These are phyloP conservation scores for Trichacis sp. DNA, from an alignment of 2,888 invertebrate species.

Conservation along the genomic window DNA sequence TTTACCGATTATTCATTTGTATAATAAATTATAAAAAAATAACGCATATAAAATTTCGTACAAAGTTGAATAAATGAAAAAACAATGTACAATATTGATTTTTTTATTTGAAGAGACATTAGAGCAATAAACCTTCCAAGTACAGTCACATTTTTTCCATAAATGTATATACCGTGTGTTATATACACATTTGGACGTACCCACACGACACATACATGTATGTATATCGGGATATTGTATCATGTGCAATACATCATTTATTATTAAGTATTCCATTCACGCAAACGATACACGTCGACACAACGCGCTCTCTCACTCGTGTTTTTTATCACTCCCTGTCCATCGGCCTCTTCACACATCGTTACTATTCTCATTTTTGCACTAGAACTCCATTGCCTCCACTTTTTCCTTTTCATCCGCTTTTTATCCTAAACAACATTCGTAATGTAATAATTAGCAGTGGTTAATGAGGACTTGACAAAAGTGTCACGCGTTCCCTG, in stretches of 20 bases:
- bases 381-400: neutral
- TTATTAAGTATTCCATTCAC: conserved; percentile 57
- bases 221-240: conserved; percentile 54
- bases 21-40: neutral
- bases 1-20: neutral
- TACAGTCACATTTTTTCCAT: conserved; percentile 59
- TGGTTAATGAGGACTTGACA: neutral
- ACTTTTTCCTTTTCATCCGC: neutral
- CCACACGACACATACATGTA: conserved; percentile 49
- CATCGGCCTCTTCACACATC: neutral
- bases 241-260: conserved; percentile 61
- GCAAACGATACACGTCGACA: conserved; percentile 41
- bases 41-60: neutral
- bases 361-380: neutral
- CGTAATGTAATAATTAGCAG: neutral
- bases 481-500: neutral
- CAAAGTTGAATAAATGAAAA: neutral
- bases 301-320: conserved; percentile 46
- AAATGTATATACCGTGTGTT: conserved; percentile 43
- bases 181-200: conserved; percentile 27
- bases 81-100: conserved; percentile 45
- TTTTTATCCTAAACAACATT: neutral
- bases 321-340: conserved; percentile 19
- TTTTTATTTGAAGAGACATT: conserved; percentile 61
- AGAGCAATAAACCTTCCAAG: conserved; percentile 58